Evolutionary conservation across 2,113 vertebrate genomes (phyloP), one percentile per base, ranked within the genome.

Genomic region (Oryzias javanicus): DNA sequence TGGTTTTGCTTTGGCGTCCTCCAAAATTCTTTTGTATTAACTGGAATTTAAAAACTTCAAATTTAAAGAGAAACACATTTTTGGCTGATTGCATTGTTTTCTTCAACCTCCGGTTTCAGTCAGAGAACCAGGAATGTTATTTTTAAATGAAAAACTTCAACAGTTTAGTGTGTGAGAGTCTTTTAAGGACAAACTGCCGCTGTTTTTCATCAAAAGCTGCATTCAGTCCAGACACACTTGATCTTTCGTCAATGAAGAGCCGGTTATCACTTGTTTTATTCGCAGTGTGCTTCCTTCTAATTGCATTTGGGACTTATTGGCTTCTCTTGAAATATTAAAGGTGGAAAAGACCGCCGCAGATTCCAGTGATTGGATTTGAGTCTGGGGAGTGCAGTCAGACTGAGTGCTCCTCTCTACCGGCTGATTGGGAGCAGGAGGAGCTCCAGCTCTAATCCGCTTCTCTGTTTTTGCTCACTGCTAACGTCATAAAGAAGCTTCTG

Each of bases 191-290:
- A 60, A 12, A 42, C 20, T 51, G 42, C 4, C 2, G 55, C 44
- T 56, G 40, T 16, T 66, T 48, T 42, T 47, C 18, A n/a, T 49
- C 27, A 74, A 45, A 64, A 44, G 18, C 42, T 56, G 22, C 46
- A 18, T 48, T 50, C 22, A 40, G 42, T 53, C 5, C 24, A 14
- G 47, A 35, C 24, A 61, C 35, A 49, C 63, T 73, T 48, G 18
- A 52, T 35, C 49, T 42, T 60, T 18, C 60, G 1, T 71, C 54
- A 57, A 35, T 47, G 56, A 58, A 64, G 59, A 76, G 50, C 46
- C 47, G 65, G 56, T 80, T 70, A 61, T 68, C 49, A 59, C 67
- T 74, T 60, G 27, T 49, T 74, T 66, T 42, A 65, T 57, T 45
- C 50, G 25, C 50, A 35, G 41, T 49, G 24, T 12, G 35, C 35